These are phyloP conservation scores for Tringa solitaria DNA, from an alignment of 2,113 vertebrate genomes.

Conservation along the genomic window DNA sequence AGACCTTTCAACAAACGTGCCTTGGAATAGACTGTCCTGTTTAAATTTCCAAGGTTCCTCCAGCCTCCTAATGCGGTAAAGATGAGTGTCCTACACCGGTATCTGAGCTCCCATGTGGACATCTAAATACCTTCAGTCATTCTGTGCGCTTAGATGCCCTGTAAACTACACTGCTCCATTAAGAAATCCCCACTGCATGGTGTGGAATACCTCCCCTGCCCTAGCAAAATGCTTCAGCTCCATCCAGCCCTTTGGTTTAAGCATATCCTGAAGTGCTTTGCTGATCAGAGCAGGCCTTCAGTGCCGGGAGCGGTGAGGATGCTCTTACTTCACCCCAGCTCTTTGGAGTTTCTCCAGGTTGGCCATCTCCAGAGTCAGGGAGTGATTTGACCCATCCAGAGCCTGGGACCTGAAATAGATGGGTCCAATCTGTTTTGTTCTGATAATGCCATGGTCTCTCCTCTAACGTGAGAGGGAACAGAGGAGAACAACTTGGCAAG, in stretches of 20 bases:
- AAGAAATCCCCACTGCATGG: not conserved
- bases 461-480: not conserved
- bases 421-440: not conserved
- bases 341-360: not conserved
- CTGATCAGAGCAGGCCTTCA: not conserved
- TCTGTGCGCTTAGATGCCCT: not conserved
- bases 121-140: not conserved
- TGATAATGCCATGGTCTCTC: not conserved
- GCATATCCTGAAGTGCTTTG: not conserved
- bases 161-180: not conserved
- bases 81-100: not conserved
- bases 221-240: not conserved
- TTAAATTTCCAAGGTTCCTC: not conserved
- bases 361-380: not conserved
- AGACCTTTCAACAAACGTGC: not conserved
- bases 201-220: fast-evolving
- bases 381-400: not conserved
- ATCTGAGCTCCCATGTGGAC: fast-evolving
- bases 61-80: not conserved
- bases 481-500: not conserved
- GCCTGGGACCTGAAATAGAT: not conserved
- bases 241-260: not conserved
- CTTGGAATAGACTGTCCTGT: not conserved
- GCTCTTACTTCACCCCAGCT: not conserved
- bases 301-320: not conserved